Base-by-base conservation (phyloP, 2,888 invertebrate species). In the Hybos culiciformis region DNA sequence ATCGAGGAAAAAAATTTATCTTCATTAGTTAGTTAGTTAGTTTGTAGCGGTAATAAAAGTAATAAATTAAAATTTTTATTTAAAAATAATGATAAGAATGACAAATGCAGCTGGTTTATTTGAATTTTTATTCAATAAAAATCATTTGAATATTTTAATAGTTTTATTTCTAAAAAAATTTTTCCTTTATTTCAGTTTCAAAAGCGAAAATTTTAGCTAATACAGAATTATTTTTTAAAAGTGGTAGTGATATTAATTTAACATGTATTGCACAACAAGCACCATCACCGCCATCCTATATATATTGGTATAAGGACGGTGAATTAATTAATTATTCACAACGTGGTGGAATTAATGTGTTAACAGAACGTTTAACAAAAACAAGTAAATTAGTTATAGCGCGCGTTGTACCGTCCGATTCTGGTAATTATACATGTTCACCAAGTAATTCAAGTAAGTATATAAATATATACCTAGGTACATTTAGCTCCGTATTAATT, bases 161-260 rank as follows among this genome's bases (percentile, higher is more conserved):
- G 17, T n/a, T n/a, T n/a, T n/a, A n/a, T n/a, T n/a, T n/a, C n/a
- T n/a, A n/a, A n/a, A n/a, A n/a, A n/a, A n/a, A 5, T 33, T 34
- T 19, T 19, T 34, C 19, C 18, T 4, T 15, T 34, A 11, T 36
- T 36, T 39, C 75, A 90, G 90, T 88, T 62, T 87, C 88, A 56
- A 83, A 83, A 66, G 88, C 90, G 53, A 83, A 84, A 72, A 90
- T 90, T 61, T 71, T 83, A 61, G 83, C 86, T 36, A 86, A 84
- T 58, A 76, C 83, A 24, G 88, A 88, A 69, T 71, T 87, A 62
- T 85, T 83, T 70, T 84, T 90, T 64, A 81, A 85, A 63, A 85
- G 84, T 59, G 88, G 88, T 54, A 87, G 85, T 60, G 87, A 88
- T 73, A 87, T 90, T 70, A 90, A 88, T 73, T 75, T 90, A 67